These are phyloP conservation scores for Paradisaea rubra DNA, from an alignment of 2,113 vertebrate species.

Conservation along the genomic window DNA sequence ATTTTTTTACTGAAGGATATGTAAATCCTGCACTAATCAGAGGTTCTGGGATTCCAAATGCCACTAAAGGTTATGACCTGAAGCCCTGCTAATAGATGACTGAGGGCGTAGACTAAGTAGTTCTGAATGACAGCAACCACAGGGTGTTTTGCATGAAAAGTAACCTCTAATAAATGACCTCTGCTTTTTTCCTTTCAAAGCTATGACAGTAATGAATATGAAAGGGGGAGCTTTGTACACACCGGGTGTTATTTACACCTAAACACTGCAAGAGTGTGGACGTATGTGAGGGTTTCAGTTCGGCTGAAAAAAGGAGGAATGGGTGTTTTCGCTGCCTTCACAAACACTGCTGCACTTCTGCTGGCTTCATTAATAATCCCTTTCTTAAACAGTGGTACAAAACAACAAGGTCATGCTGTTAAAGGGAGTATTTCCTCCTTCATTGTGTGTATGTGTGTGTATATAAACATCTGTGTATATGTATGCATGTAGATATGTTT, in stretches of 20 bases:
- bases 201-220: slow-evolving; percentile 92
- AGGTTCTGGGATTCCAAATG: slow-evolving; percentile 92
- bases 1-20: slow-evolving; percentile 86
- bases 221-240: slow-evolving; percentile 81
- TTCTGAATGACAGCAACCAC: slow-evolving; percentile 90
- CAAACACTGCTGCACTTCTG: neutral
- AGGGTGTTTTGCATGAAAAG: slow-evolving; percentile 88
- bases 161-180: slow-evolving; percentile 92
- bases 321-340: neutral
- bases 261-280: slow-evolving; percentile 69
- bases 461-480: neutral
- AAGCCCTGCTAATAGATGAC: slow-evolving; percentile 87
- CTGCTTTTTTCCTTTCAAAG: slow-evolving; percentile 84
- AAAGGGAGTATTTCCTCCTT: slow-evolving; percentile 16
- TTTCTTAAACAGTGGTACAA: neutral
- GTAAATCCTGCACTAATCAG: slow-evolving; percentile 95
- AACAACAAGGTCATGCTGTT: neutral
- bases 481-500: neutral
- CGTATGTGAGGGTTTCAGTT: neutral
- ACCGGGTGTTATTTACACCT: slow-evolving; percentile 88
- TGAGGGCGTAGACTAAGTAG: slow-evolving; percentile 69
- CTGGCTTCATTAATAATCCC: neutral
- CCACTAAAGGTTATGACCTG: slow-evolving; percentile 89
- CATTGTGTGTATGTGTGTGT: neutral
- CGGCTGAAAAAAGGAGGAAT: neutral